phyloP scores from a whole-genome alignment of 2,888 invertebrate species.

The Patella depressa region DNA sequence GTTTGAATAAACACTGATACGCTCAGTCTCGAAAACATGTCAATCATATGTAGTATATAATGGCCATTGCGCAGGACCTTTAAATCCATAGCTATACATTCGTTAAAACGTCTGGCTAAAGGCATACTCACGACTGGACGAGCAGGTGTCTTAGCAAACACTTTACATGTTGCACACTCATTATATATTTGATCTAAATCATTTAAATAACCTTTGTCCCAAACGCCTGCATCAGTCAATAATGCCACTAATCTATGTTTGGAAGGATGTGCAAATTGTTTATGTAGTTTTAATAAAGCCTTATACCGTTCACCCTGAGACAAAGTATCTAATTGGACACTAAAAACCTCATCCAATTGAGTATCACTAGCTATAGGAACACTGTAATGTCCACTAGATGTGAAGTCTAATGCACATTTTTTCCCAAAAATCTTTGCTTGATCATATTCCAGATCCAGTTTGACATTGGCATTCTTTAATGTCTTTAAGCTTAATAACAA shows the following conservation, averaged over 20 bases:
- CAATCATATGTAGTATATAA: too few relatives aligned
- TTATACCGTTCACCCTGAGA: background rate
- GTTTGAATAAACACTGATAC: too few relatives aligned
- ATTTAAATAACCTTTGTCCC: background rate
- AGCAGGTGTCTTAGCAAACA: too few relatives aligned
- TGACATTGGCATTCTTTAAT: background rate
- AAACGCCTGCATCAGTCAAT: background rate
- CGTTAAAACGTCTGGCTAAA: too few relatives aligned
- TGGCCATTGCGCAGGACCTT: too few relatives aligned
- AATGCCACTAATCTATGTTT: background rate
- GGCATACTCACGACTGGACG: too few relatives aligned
- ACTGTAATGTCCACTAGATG: background rate
- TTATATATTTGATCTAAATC: background rate
- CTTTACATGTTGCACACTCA: too few relatives aligned
- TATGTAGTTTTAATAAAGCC: background rate
- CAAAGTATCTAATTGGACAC: background rate
- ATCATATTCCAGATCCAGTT: slow-evolving; percentile 4
- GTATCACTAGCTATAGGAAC: background rate
- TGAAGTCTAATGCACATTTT: background rate
- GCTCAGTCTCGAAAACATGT: too few relatives aligned
- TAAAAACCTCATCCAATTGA: background rate
- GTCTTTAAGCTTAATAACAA: background rate
- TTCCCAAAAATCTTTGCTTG: background rate
- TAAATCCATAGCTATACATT: too few relatives aligned
- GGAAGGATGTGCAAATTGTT: background rate